Evolutionary conservation across 2,113 vertebrate species (phyloP), one percentile per base, ranked within the genome.

Genomic region (Rousettus leschenaultii): DNA sequence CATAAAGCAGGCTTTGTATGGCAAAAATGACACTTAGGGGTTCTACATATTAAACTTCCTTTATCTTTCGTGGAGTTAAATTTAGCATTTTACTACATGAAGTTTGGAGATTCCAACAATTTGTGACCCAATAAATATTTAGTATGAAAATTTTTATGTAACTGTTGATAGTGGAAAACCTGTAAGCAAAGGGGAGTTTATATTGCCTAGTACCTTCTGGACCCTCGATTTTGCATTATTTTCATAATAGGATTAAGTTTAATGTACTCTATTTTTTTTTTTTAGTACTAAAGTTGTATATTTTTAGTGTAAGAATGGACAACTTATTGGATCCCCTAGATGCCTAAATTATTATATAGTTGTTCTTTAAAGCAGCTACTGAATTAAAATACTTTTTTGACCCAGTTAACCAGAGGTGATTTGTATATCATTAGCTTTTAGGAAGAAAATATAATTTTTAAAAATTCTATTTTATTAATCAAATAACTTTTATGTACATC

Each of bases 181-280:
- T 91, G 0, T 70, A 74, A 94, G 66, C 19, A 91, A 86, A 75
- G 51, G 11, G 28, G 9, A 91, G 26, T 75, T 92, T 89, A 55
- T 79, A 82, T 66, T 92, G 33, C 77, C 12, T 75, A 55, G 30
- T 95, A 94, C 13, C 61, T 93, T 70, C 6, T 82, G 7, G 48
- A n/a, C 55, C 53, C 14, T 66, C 28, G 71, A 51, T 75, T 78
- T 83, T 70, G 21, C 0, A 80, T 65, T 26, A 84, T 70, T 95
- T 93, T 95, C 35, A 45, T 74, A 78, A 75, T 79, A 97, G 14
- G 15, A 96, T 93, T 93, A 88, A 87, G 15, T 91, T 88, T 84
- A 91, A 70, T 87, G 21, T 74, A 43, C 9, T 95, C 19, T n/a
- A n/a, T 91, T 63, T 83, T 86, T 91, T 83, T 86, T 91, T 73